These are phyloP conservation scores for Limnothrissa miodon DNA, from an alignment of 2,113 vertebrate genomes.

Conservation along the genomic window DNA sequence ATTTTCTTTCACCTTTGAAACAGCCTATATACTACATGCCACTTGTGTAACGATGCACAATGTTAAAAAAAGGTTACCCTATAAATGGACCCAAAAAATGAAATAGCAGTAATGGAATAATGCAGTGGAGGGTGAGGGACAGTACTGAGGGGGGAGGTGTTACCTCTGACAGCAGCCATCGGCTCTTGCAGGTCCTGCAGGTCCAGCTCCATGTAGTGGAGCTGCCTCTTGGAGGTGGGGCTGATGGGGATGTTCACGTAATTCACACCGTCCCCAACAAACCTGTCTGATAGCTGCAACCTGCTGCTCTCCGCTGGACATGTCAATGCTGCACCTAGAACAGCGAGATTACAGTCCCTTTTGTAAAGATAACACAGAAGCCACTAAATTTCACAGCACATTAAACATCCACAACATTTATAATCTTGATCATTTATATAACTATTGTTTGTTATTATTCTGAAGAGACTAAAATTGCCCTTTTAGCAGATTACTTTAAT, in stretches of 20 bases:
- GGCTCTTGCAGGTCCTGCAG: slow-evolving; percentile 65
- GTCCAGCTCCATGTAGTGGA: slow-evolving; percentile 81
- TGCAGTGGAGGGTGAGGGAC: not conserved
- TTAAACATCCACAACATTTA: not conserved
- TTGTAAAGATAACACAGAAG: not conserved
- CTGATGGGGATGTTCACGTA: slow-evolving; percentile 85
- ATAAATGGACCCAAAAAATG: not conserved
- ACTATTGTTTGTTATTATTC: no score
- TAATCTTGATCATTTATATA: no score
- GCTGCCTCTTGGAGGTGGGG: slow-evolving; percentile 72
- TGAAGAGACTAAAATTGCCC: no score
- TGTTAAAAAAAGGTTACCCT: not conserved
- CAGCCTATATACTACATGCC: no score
- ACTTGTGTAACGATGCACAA: no score
- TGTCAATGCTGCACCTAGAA: not conserved
- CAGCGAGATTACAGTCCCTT: not conserved
- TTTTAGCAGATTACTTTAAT: no score
- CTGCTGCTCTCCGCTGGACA: not conserved
- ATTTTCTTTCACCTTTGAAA: no score
- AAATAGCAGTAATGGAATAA: not conserved
- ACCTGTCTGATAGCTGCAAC: not conserved
- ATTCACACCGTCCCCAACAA: slow-evolving; percentile 60
- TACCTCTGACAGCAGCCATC: slow-evolving; percentile 71
- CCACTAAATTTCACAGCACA: not conserved
- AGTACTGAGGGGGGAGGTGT: not conserved